A percentile compares a stretch with the other conserved stretches of the same genome.
Evolutionary conservation across 2,888 invertebrate genomes (phyloP).

Genomic region (Pseudolycoriella hygida): DNA sequence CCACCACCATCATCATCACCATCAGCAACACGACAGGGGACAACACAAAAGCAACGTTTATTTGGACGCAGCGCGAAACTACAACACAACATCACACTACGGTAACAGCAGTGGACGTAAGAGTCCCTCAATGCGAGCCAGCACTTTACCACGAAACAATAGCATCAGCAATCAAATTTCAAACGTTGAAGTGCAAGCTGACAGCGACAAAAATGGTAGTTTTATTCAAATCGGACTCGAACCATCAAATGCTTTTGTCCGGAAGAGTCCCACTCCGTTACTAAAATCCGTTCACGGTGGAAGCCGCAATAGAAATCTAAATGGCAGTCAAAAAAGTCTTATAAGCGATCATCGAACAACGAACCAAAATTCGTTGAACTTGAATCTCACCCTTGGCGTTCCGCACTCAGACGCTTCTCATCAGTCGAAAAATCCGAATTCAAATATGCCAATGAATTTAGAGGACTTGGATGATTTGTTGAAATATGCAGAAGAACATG

Average conservation of each 20-base stretch:
- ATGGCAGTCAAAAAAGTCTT: conserved; percentile 30
- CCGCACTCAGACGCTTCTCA: conserved; percentile 9
- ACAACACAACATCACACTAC: conserved; percentile 12
- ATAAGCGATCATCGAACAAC: conserved; percentile 22
- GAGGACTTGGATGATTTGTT: conserved; percentile 55
- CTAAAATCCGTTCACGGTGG: conserved; percentile 32
- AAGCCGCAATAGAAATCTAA: conserved; percentile 21
- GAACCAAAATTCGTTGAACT: conserved; percentile 14
- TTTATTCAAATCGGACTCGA: conserved; percentile 44
- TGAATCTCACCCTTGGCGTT: conserved; percentile 16
- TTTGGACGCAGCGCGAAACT: conserved; percentile 19
- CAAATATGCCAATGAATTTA: conserved; percentile 39
- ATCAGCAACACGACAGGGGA: conserved; percentile 12
- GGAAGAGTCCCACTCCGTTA: conserved; percentile 29
- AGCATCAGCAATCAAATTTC: conserved; percentile 15
- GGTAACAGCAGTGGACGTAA: conserved; percentile 16
- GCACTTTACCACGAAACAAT: conserved; percentile 55
- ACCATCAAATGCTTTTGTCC: conserved; percentile 35
- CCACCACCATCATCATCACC: conserved; percentile 18
- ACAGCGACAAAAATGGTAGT: conserved; percentile 31
- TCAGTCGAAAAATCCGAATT: conserved; percentile 13
- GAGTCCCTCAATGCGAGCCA: conserved; percentile 34
- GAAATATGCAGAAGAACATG: conserved; percentile 57
- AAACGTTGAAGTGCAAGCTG: conserved; percentile 7
- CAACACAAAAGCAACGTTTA: conserved; percentile 14